Base-by-base conservation (phyloP, 2,888 invertebrate genomes). In the Netelia fuscicornis region DNA sequence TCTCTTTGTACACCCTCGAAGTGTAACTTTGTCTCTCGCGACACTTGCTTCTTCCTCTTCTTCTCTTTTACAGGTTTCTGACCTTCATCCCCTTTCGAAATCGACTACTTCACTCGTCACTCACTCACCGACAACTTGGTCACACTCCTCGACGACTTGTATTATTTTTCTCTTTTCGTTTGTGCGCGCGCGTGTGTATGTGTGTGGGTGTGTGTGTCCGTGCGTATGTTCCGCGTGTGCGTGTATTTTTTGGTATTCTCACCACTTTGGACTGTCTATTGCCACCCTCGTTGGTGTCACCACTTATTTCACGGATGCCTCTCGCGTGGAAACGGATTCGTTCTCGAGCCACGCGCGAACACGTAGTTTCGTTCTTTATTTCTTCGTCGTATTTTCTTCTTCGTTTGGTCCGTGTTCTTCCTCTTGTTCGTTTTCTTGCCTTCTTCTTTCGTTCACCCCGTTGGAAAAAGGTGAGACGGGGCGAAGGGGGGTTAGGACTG, bases 381-480 rank as follows among this genome's bases (percentile, higher is more conserved):
- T 37, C 5, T n/a, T 8, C 64, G 11, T 17, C 23, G 25, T 75
- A 9, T 2, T 20, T 11, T 37, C 25, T 25, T 20, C 13, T 10
- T 13, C 48, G 48, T 48, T 10, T 13, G 48, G 48, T 48, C 13
- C 37, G 37, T 37, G 3, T 8, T 37, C 6, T 37, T 37, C 6
- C 8, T 17, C 23, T 23, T 37, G 17, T 17, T 56, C 11, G 10
- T 54, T 60, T 58, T 23, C 75, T 23, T 0, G 23, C 10, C 25
- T 30, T 20, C 52, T 25, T 11, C 52, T 58, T 54, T 54, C 13
- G 13, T 54, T 54, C 5, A 54, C 54, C 17, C 20, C 58, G 58
- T 58, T 58, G 58, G 54, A 48, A n/a, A 64, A 54, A 80, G 71
- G 65, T 37, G 37, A 65, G n/a, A 17, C 42, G 37, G 37, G 37